These are phyloP conservation scores for Lophius piscatorius DNA, from an alignment of 2,113 vertebrate species.

Conservation along the genomic window DNA sequence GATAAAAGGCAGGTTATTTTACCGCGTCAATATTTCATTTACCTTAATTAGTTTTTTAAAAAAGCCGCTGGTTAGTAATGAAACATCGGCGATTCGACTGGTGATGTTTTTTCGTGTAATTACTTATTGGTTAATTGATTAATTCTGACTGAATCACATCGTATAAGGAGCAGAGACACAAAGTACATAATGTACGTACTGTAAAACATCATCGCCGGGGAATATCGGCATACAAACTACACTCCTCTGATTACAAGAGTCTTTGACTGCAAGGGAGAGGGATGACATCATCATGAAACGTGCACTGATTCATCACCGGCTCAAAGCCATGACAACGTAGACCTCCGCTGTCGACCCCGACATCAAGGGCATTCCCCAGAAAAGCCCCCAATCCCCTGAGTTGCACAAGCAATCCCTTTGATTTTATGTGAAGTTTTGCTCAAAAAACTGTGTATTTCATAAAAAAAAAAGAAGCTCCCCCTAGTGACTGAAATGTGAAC, in stretches of 20 bases:
- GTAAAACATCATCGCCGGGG: background rate
- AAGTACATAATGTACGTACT: background rate
- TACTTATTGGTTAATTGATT: slow-evolving; percentile 1
- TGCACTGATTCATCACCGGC: no score
- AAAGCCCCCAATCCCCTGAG: no score
- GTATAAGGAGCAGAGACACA: background rate
- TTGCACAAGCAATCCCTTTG: no score
- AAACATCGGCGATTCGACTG: slow-evolving; percentile 13
- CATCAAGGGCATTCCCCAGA: no score
- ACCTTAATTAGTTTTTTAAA: slow-evolving; percentile 44
- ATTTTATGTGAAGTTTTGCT: no score
- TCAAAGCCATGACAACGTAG: no score
- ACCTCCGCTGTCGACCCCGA: no score
- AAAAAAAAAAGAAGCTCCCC: no score
- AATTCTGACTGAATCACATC: background rate
- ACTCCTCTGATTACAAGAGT: background rate
- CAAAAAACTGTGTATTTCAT: no score
- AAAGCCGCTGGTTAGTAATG: slow-evolving; percentile 25
- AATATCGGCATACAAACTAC: background rate
- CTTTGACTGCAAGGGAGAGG: no score
- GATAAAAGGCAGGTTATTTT: slow-evolving; percentile 53
- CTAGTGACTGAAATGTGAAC: no score
- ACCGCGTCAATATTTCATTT: slow-evolving; percentile 65
- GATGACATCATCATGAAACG: no score
- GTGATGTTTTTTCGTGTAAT: slow-evolving; percentile 30